Base-by-base conservation (phyloP, 2,888 invertebrate genomes). In the Pollenia griseotomentosa region DNA sequence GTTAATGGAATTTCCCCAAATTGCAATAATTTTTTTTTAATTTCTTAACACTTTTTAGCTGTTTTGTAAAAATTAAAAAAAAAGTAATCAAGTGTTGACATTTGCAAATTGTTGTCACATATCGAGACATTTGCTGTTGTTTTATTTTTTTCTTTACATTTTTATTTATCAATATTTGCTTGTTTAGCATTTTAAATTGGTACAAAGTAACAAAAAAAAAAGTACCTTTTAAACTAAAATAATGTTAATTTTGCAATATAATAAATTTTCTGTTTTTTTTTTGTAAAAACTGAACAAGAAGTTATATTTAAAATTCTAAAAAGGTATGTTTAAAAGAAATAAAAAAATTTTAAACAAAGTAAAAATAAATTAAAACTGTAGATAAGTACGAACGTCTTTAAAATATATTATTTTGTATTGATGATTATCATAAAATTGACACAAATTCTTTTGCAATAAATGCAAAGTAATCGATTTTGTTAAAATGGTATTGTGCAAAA, bases 61-160 rank as follows among this genome's bases (percentile, higher is more conserved):
- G 2, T 59, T 65, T 65, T 68, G 63, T 65, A 40, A 42, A 19
- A 53, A 42, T 33, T 55, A 23, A 33, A 6, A 33, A 33, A 0
- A 4, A 33, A 33, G 4, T 48, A 14, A 23, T 66, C 53, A 75
- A 75, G 42, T 81, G 77, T 78, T 84, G 87, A 78, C 87, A 86
- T 91, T 91, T 91, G 92, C 91, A 91, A 92, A 92, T 91, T 91
- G 92, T 91, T 91, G 91, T 91, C 91, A 91, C 92, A 91, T 79
- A 85, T 83, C 90, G 88, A 90, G 89, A 90, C 89, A 89, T 88
- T 88, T 88, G 88, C 81, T 83, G 90, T 89, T 86, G n/a, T 68
- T 66, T 78, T 71, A 14, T 71, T 73, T 19, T 73, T 66, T n/a
- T 19, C 68, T 51, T 23, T 40, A 33, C 57, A 57, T 51, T 70